A percentile compares a stretch with the other conserved stretches of the same genome.
phyloP scores from a whole-genome alignment of 2,888 invertebrate species.

The Cremastinae sp. region DNA sequence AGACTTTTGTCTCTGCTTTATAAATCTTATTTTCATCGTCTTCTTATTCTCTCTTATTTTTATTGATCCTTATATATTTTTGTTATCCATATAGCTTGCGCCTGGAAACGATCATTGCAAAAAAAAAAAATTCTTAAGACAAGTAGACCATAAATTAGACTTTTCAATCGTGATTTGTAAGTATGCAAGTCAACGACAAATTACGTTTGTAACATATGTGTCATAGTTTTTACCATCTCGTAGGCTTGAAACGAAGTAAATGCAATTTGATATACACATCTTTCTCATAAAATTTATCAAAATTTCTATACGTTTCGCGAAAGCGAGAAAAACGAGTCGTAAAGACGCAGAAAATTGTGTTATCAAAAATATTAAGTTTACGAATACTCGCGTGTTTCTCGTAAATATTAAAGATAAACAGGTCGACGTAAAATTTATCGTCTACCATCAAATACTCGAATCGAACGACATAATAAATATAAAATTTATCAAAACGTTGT shows the following conservation, averaged over 20 bases:
- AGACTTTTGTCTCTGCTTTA: constrained; percentile 58
- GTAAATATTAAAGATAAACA: background rate
- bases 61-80: constrained; percentile 12
- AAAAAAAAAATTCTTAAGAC: constrained; percentile 9
- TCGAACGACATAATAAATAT: background rate
- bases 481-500: background rate
- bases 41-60: constrained; percentile 19
- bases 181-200: too few species aligned
- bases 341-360: too few species aligned
- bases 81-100: background rate
- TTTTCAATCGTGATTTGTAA: too few species aligned
- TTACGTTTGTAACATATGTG: too few species aligned
- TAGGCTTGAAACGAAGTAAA: too few species aligned
- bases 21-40: constrained; percentile 17
- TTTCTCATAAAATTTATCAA: too few species aligned
- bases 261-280: too few species aligned
- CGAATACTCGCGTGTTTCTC: background rate
- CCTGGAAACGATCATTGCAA: background rate
- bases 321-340: too few species aligned
- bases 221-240: too few species aligned
- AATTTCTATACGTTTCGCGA: too few species aligned
- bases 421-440: constrained; percentile 1
- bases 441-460: background rate
- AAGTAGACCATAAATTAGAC: too few species aligned
- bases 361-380: too few species aligned